phyloP scores from a whole-genome alignment of 2,113 vertebrate genomes.

The Dasyprocta punctata region DNA sequence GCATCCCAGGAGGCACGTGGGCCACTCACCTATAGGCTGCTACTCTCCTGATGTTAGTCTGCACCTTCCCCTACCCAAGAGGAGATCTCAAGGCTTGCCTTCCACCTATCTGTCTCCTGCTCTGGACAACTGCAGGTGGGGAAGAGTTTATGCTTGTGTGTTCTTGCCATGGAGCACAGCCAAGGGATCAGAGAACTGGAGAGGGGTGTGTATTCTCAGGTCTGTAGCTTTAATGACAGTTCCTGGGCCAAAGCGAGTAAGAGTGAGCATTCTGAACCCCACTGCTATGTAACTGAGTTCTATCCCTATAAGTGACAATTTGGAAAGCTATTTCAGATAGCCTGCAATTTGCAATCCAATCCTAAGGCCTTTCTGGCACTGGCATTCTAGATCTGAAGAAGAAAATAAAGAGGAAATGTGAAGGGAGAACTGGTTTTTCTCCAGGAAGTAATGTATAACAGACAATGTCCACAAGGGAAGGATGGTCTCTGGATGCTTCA shows the following conservation, averaged over 20 bases:
- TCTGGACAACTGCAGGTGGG: not conserved
- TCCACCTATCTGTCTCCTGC: not conserved
- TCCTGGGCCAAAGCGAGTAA: not conserved
- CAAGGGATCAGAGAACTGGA: not conserved
- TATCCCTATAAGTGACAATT: not conserved
- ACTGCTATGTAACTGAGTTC: not conserved
- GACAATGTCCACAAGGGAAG: not conserved
- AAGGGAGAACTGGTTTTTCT: not conserved
- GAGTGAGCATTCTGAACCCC: not conserved
- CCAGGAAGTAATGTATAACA: not conserved
- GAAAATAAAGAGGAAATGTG: not conserved
- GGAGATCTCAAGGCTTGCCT: not conserved
- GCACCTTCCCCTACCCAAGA: not conserved
- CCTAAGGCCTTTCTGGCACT: not conserved
- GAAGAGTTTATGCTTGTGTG: not conserved
- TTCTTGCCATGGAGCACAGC: not conserved
- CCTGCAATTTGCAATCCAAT: not conserved
- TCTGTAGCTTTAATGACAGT: not conserved
- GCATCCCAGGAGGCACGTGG: not conserved
- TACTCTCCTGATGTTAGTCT: not conserved
- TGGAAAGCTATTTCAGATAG: not conserved
- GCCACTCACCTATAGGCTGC: not conserved
- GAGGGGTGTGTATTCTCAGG: not conserved
- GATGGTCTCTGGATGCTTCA: not conserved
- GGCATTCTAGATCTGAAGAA: not conserved